These are phyloP conservation scores for Drosophila demipolita DNA, from an alignment of 2,888 invertebrate species.

Conservation along the genomic window DNA sequence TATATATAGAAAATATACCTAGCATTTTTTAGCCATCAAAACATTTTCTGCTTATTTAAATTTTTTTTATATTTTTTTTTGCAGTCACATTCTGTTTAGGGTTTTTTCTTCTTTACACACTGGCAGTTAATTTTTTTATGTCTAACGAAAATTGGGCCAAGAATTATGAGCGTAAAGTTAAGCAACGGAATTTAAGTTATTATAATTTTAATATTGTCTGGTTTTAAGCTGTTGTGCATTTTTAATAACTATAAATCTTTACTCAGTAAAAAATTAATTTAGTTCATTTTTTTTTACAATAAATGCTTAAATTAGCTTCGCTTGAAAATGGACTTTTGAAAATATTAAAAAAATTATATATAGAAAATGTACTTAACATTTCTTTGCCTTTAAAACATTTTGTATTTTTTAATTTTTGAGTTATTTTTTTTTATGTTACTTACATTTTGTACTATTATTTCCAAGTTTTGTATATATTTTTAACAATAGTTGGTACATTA, in stretches of 20 bases:
- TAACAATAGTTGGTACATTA: background rate
- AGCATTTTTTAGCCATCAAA: no score
- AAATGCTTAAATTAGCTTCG: background rate
- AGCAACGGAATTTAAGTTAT: conserved; percentile 1
- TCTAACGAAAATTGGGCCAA: conserved; percentile 37
- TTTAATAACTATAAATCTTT: background rate
- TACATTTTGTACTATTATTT: no score
- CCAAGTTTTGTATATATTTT: background rate
- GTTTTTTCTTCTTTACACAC: conserved; percentile 24
- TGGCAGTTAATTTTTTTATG: conserved; percentile 57
- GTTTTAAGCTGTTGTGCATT: background rate
- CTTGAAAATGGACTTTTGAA: no score
- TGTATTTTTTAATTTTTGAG: no score
- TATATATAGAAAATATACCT: no score
- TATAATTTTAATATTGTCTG: background rate
- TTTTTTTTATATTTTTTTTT: no score
- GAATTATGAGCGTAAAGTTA: conserved; percentile 52
- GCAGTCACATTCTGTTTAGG: conserved; percentile 9
- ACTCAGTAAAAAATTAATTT: background rate
- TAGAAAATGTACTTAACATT: no score
- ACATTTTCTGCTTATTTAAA: no score
- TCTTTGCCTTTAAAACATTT: no score
- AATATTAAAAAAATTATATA: no score
- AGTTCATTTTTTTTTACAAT: background rate
- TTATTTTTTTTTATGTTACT: no score